Conservation (phyloP, 2,797 vertebrate species). For the Sebastes vulpes region DNA sequence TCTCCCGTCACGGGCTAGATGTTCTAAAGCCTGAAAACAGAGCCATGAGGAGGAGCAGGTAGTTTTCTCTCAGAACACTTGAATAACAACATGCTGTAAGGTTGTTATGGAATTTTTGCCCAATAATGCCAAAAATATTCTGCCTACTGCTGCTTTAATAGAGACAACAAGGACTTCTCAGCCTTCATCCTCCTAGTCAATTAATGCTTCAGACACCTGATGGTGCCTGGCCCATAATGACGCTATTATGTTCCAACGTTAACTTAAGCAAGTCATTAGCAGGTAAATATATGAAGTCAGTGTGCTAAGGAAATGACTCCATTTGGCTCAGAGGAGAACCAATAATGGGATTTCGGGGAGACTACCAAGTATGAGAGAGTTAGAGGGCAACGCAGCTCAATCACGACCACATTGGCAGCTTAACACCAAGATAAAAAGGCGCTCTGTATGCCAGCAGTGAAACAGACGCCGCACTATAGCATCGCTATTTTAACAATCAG, state of each 20-base stretch:
- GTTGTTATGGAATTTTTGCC: too few relatives aligned
- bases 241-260: constrained; percentile 75
- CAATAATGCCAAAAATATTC: too few relatives aligned
- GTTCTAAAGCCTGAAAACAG: too few relatives aligned
- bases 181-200: constrained; percentile 57
- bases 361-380: constrained; percentile 10
- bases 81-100: too few relatives aligned
- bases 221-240: constrained; percentile 74
- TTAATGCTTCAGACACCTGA: constrained; percentile 79
- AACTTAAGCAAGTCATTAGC: constrained; percentile 77
- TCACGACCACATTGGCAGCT: constrained; percentile 32
- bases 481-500: constrained; percentile 43
- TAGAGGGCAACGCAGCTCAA: constrained; percentile 30
- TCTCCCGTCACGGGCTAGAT: too few relatives aligned
- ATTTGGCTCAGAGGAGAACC: constrained; percentile 58
- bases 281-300: constrained; percentile 71
- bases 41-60: too few relatives aligned
- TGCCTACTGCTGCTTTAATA: too few relatives aligned
- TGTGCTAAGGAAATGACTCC: constrained; percentile 63
- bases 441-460: neutral
- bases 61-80: too few relatives aligned
- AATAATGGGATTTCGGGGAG: constrained; percentile 54
- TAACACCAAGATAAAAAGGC: constrained; percentile 22
- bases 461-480: constrained; percentile 37
- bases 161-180: constrained; percentile 9